Conservation (phyloP, 2,888 invertebrate genomes). For the Melanchra persicariae region DNA sequence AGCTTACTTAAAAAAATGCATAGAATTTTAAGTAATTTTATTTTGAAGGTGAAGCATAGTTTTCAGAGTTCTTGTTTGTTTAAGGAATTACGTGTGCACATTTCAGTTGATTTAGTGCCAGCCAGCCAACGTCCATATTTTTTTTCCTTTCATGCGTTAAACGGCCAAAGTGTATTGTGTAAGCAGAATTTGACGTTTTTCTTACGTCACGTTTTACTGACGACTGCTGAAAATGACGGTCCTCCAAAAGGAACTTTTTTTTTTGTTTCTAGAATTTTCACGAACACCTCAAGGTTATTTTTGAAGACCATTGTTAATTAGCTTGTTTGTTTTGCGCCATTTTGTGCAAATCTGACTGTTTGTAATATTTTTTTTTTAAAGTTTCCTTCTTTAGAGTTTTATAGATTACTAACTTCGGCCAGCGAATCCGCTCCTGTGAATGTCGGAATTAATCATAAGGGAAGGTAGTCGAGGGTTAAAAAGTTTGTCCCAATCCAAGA, state of each 20-base stretch:
- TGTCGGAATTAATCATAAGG: too few species aligned
- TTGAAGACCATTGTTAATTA: conserved; percentile 7
- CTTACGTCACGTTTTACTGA: conserved; percentile 1
- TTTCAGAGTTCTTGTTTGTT: conserved; percentile 8
- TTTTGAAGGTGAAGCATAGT: neutral
- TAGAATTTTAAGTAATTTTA: too few species aligned
- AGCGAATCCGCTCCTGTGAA: too few species aligned
- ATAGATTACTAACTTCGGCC: too few species aligned
- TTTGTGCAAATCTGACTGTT: too few species aligned
- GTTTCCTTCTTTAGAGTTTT: too few species aligned
- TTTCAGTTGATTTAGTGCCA: conserved; percentile 32
- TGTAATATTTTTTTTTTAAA: too few species aligned
- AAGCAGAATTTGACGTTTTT: conserved; percentile 20
- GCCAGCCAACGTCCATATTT: conserved; percentile 14
- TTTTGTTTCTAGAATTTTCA: conserved; percentile 32
- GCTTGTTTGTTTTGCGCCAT: conserved; percentile 5
- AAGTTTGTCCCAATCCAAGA: too few species aligned
- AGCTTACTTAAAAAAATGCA: too few species aligned
- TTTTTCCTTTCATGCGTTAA: neutral
- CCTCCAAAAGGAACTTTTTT: too few species aligned
- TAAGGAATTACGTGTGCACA: neutral
- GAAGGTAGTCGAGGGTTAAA: too few species aligned
- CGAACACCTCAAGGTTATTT: conserved; percentile 25
- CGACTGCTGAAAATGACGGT: conserved; percentile 8
- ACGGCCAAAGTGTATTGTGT: conserved; percentile 19